A percentile compares a stretch with the other conserved stretches of the same genome.
These are phyloP conservation scores for Bimastos eiseni DNA, from an alignment of 2,888 invertebrate species.

Conservation along the genomic window DNA sequence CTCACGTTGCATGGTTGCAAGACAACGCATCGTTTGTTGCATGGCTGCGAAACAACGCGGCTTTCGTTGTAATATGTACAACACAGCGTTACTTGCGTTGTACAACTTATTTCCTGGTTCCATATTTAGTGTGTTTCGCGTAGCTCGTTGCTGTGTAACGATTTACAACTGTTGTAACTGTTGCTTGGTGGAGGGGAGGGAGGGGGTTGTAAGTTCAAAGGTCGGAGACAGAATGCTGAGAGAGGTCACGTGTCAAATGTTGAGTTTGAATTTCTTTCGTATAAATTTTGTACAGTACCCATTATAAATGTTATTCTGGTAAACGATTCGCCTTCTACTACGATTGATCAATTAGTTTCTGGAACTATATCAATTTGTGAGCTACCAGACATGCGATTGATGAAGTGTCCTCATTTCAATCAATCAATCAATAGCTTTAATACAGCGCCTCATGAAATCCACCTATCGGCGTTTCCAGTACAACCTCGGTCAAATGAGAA, in stretches of 20 bases:
- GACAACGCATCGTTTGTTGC: too few species aligned
- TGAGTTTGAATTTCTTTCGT: constrained; percentile 6
- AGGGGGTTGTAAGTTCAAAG: background rate
- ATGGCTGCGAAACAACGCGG: background rate
- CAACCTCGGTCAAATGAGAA: too few species aligned
- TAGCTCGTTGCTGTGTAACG: constrained; percentile 2
- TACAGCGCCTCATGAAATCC: too few species aligned
- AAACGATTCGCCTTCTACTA: background rate
- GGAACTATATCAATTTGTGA: too few species aligned
- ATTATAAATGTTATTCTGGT: constrained; percentile 13
- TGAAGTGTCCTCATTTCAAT: too few species aligned
- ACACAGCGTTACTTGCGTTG: background rate
- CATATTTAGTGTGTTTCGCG: background rate
- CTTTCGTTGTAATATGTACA: background rate
- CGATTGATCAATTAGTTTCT: too few species aligned
- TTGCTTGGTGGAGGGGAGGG: background rate
- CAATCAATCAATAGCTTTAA: too few species aligned
- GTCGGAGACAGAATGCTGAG: background rate
- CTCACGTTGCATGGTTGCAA: background rate
- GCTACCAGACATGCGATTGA: too few species aligned
- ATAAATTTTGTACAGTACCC: constrained; percentile 6
- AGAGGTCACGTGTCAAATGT: background rate
- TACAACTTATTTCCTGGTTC: background rate
- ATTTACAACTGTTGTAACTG: background rate
- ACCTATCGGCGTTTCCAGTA: too few species aligned